Evolutionary conservation across 2,797 vertebrate genomes (phyloP), one percentile per base, ranked within the genome.

Genomic region (Erpetoichthys calabaricus): DNA sequence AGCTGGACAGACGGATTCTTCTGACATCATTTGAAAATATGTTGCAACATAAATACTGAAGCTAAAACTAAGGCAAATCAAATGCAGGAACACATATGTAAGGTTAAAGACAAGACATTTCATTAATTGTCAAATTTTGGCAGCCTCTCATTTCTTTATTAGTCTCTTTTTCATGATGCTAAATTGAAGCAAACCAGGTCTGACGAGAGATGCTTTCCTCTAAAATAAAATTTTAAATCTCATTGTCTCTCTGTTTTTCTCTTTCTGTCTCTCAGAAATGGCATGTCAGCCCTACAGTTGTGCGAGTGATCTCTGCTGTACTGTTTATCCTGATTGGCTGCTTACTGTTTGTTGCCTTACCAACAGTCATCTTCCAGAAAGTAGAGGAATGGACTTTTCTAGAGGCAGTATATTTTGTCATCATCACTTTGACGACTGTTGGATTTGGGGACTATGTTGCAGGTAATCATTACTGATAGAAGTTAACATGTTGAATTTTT

Each of bases 371-470:
- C 46, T 96, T 96, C 78, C 79, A 86, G 72, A 68, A 77, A 53
- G 75, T 89, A 64, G 92, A 96, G 72, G 10, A 75, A 1, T 96
- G 92, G 92, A 67, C 71, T 0, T 75, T 91, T 57, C 70, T 94
- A 53, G 89, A 96, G 65, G 83, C 91, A 0, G 73, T 89, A 59
- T 96, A 94, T 72, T 96, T 92, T 62, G 91, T 94, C 60, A 83
- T 96, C 59, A 88, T 96, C 75, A 94, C 91, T 0, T 82, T 96
- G 59, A 96, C 91, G 56, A 96, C 92, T 0, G 88, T 94, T 47
- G 92, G 92, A 54, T 94, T 96, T 4, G 92, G 92, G 9, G 92
- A 96, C 72, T 96, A 71, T 4, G 92, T 96, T 59, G 85, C 92
- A 68, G 90, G 91, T 93, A 76, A n/a, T 51, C 45, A 53, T 45